Evolutionary conservation across 2,797 vertebrate genomes (phyloP).

Genomic region (Muscicapa striata): DNA sequence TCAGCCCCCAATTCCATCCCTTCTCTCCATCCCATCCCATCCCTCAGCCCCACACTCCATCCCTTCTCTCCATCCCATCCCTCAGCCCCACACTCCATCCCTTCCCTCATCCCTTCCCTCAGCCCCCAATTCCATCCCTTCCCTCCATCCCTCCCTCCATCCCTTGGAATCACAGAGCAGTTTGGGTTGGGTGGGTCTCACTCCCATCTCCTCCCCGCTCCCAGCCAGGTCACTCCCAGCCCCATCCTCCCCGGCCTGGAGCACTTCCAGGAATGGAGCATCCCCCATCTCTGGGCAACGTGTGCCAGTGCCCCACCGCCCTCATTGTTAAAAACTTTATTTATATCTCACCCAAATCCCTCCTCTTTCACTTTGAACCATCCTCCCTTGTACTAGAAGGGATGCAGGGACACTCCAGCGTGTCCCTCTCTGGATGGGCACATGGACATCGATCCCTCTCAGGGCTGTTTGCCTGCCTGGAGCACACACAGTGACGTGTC

Average conservation of each 20-base stretch:
- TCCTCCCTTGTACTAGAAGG: fast-evolving
- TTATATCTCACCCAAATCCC: not conserved
- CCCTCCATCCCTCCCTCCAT: not conserved
- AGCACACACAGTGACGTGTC: fast-evolving
- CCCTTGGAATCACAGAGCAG: fast-evolving
- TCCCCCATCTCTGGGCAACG: not conserved
- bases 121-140: too few relatives aligned
- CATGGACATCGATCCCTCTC: fast-evolving
- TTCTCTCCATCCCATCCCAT: not conserved
- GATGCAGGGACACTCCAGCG: not conserved
- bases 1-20: not conserved
- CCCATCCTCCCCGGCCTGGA: not conserved
- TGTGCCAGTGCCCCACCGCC: not conserved
- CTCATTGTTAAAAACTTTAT: fast-evolving
- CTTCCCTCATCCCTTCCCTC: not conserved
- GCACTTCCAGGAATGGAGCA: not conserved
- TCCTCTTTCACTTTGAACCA: not conserved
- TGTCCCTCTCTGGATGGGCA: fast-evolving
- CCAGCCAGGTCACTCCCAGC: not conserved
- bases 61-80: not conserved
- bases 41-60: not conserved
- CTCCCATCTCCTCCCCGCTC: not conserved
- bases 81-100: too few relatives aligned
- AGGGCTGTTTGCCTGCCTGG: not conserved
- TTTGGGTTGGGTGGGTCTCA: not conserved